A percentile compares a stretch with the other conserved stretches of the same genome.
Evolutionary conservation across 2,888 invertebrate genomes (phyloP).

Genomic region (Dusona sp.): DNA sequence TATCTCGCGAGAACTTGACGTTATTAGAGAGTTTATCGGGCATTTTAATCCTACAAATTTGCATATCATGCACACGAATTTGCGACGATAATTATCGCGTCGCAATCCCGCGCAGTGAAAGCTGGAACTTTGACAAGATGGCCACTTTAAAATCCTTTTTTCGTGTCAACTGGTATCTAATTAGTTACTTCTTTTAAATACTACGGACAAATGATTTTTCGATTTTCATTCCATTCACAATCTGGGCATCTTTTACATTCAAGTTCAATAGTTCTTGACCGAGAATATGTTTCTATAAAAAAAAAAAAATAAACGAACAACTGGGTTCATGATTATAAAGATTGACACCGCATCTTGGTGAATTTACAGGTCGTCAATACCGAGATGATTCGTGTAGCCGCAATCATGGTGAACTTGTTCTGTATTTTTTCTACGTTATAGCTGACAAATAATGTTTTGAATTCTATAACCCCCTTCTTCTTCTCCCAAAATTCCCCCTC

Average conservation of each 20-base stretch:
- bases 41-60: constrained; percentile 14
- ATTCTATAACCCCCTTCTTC: constrained; percentile 67
- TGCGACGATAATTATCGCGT: neutral
- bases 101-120: neutral
- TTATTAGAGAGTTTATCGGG: neutral
- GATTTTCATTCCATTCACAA: neutral
- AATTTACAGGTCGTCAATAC: neutral
- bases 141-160: neutral
- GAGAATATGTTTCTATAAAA: neutral
- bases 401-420: neutral
- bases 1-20: neutral
- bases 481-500: constrained; percentile 65
- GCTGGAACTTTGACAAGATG: neutral
- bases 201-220: neutral
- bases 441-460: constrained; percentile 32
- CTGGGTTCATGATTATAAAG: neutral
- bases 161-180: neutral
- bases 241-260: neutral
- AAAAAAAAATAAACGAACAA: neutral
- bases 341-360: neutral
- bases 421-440: constrained; percentile 57
- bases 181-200: neutral
- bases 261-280: neutral
- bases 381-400: constrained; percentile 2
- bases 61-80: constrained; percentile 8